phyloP scores from a whole-genome alignment of 2,888 invertebrate species.

The Smittia aterrima region DNA sequence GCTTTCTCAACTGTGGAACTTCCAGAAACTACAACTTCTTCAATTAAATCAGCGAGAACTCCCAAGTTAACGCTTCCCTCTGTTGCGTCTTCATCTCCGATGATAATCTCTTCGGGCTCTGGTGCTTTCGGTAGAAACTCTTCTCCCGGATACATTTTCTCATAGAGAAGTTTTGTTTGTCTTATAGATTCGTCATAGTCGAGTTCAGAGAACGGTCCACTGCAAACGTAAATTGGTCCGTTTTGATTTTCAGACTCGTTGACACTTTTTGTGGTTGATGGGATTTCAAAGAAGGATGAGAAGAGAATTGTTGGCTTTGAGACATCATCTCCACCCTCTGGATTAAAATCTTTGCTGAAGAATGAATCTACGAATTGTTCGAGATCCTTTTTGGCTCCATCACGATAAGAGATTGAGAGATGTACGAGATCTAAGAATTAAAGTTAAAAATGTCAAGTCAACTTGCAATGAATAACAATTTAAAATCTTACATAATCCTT shows the following conservation, averaged over 20 bases:
- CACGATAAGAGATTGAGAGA: conserved; percentile 67
- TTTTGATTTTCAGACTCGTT: conserved; percentile 48
- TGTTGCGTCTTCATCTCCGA: conserved; percentile 70
- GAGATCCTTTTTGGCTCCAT: conserved; percentile 70
- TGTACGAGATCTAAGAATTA: conserved; percentile 71
- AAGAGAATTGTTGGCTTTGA: conserved; percentile 68
- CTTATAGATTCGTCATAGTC: conserved; percentile 82
- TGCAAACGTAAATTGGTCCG: conserved; percentile 43
- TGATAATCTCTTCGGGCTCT: conserved; percentile 88
- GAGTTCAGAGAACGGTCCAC: conserved; percentile 76
- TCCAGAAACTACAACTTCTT: not conserved
- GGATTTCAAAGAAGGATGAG: conserved; percentile 72
- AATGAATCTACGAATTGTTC: conserved; percentile 67
- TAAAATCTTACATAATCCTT: conserved; percentile 67
- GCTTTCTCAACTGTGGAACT: not conserved
- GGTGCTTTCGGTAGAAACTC: conserved; percentile 94
- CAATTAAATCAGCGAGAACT: conserved; percentile 29
- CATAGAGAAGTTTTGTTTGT: conserved; percentile 80
- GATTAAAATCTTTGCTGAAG: conserved; percentile 53
- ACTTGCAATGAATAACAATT: too few relatives aligned
- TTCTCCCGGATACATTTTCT: conserved; percentile 75
- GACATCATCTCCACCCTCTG: conserved; percentile 45
- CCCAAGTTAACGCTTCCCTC: conserved; percentile 53
- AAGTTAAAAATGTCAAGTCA: conserved; percentile 35
- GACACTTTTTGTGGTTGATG: conserved; percentile 45